Conservation (phyloP, 2,113 vertebrate genomes). For the Nothocercus nigrocapillus region DNA sequence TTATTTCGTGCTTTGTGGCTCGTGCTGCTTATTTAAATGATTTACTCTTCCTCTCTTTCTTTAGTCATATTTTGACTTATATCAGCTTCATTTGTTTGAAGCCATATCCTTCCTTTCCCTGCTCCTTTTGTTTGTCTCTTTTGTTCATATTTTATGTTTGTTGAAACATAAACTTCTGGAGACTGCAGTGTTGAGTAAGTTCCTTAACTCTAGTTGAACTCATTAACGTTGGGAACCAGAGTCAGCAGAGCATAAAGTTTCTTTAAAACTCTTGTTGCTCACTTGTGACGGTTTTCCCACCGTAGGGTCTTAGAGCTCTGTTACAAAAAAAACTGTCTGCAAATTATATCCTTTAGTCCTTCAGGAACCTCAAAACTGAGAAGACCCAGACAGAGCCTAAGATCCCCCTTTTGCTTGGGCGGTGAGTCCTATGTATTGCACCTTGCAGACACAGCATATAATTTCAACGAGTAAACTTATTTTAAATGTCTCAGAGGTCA, state of each 20-base stretch:
- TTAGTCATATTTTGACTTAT: constrained; percentile 50
- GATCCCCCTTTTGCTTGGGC: neutral
- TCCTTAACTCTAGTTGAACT: constrained; percentile 61
- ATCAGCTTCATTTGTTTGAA: constrained; percentile 54
- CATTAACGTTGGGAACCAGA: constrained; percentile 39
- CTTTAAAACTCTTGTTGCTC: neutral
- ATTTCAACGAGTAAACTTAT: neutral
- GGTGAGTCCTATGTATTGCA: neutral
- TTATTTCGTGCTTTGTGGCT: constrained; percentile 1
- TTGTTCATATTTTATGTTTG: constrained; percentile 60
- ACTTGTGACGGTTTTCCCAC: neutral
- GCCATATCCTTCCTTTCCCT: constrained; percentile 66
- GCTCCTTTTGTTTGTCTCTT: constrained; percentile 56
- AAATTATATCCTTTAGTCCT: neutral
- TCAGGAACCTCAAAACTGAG: neutral
- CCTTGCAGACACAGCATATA: neutral
- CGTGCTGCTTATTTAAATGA: constrained; percentile 40
- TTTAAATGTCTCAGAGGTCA: neutral
- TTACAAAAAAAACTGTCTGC: neutral
- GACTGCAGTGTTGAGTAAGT: constrained; percentile 21
- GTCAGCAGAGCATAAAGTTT: neutral
- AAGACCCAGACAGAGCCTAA: neutral
- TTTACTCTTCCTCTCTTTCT: constrained; percentile 70
- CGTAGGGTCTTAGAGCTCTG: neutral
- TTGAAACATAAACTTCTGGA: constrained; percentile 68